Evolutionary conservation across 2,888 invertebrate species (phyloP).

Genomic region (Cristatella mucedo): DNA sequence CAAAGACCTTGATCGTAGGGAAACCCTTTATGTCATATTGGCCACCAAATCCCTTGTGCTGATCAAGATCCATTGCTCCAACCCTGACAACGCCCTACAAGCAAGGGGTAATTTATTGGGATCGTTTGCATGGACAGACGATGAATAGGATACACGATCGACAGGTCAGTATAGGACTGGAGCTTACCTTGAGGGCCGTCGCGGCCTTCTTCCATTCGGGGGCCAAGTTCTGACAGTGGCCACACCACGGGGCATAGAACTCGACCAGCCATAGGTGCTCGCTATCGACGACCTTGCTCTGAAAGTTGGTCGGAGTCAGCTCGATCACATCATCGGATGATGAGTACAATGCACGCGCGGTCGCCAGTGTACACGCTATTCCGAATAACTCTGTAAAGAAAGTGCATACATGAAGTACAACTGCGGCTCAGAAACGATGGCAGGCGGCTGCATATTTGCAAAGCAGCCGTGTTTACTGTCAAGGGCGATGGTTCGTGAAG

Average conservation of each 20-base stretch:
- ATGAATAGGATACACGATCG: too few species aligned
- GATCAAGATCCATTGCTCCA: slow-evolving; percentile 80
- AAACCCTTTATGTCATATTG: slow-evolving; percentile 74
- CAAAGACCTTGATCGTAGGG: slow-evolving; percentile 90
- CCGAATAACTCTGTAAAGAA: too few species aligned
- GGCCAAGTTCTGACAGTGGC: slow-evolving; percentile 61
- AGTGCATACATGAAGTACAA: too few species aligned
- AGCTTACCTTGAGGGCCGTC: slow-evolving; percentile 64
- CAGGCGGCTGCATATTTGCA: too few species aligned
- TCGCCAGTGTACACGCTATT: slow-evolving; percentile 11
- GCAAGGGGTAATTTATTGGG: too few species aligned
- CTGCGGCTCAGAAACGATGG: too few species aligned
- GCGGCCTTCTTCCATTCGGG: slow-evolving; percentile 89
- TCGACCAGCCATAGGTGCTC: slow-evolving; percentile 87
- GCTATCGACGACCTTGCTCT: slow-evolving; percentile 60
- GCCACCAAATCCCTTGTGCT: slow-evolving; percentile 61
- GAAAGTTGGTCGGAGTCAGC: slow-evolving; percentile 71
- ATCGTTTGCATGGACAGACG: too few species aligned
- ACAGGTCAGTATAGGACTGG: not conserved
- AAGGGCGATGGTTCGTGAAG: too few species aligned
- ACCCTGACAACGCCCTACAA: slow-evolving; percentile 73
- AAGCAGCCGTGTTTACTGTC: too few species aligned
- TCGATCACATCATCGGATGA: slow-evolving; percentile 54
- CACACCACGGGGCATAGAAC: slow-evolving; percentile 72
- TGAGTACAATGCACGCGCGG: slow-evolving; percentile 19